These are phyloP conservation scores for Coluber constrictor DNA, from an alignment of 2,797 vertebrate species.

Conservation along the genomic window DNA sequence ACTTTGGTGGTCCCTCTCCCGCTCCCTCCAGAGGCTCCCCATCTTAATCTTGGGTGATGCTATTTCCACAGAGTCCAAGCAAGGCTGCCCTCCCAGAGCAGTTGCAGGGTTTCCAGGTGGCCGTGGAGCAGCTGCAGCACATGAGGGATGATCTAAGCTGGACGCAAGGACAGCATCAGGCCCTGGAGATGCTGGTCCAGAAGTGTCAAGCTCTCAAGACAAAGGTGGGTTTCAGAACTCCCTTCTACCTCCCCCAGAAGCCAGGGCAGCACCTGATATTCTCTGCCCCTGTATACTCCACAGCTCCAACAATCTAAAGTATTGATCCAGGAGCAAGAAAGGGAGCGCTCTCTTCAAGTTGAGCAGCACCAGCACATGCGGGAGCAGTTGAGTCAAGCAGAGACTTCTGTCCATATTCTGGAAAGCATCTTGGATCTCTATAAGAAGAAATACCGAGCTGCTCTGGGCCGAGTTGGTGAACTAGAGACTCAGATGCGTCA, in stretches of 20 bases:
- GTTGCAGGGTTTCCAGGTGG: conserved; percentile 47
- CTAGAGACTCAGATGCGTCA: conserved; percentile 65
- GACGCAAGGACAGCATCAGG: conserved; percentile 59
- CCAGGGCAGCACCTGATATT: not conserved
- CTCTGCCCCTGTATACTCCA: not conserved
- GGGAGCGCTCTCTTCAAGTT: conserved; percentile 51
- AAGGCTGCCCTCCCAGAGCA: conserved; percentile 18
- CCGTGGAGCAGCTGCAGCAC: conserved; percentile 64
- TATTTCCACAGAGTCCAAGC: conserved; percentile 42
- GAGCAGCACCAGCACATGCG: conserved; percentile 62
- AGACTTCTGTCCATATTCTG: conserved; percentile 63
- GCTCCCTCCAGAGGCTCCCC: not conserved
- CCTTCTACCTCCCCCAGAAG: fast-evolving
- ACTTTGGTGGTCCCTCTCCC: not conserved
- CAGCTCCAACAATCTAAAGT: conserved; percentile 68
- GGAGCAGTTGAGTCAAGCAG: conserved; percentile 55
- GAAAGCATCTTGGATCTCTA: conserved; percentile 63
- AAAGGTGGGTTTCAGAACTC: conserved; percentile 55
- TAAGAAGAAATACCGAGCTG: conserved; percentile 71
- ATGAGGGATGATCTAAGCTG: conserved; percentile 54
- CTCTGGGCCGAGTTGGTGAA: conserved; percentile 62
- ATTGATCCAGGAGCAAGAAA: conserved; percentile 58
- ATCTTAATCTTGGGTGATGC: not conserved
- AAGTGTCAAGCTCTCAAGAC: conserved; percentile 66
- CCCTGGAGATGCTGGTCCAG: conserved; percentile 60